These are phyloP conservation scores for Ariopsis seemanni DNA, from an alignment of 2,113 vertebrate species.

Conservation along the genomic window DNA sequence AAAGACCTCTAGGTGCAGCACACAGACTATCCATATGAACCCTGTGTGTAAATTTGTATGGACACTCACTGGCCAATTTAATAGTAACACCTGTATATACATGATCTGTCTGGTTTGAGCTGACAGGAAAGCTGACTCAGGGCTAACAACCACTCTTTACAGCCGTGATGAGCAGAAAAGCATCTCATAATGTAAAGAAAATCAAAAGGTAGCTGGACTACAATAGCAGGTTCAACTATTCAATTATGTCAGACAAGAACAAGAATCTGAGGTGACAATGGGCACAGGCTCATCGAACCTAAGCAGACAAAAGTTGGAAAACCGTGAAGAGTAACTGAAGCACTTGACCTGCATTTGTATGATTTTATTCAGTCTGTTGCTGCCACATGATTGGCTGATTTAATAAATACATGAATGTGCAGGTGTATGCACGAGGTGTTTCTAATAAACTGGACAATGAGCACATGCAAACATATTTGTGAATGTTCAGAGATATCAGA, in stretches of 20 bases:
- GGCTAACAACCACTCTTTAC: not conserved
- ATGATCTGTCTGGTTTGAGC: not conserved
- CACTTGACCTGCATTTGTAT: not conserved
- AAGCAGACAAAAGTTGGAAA: not conserved
- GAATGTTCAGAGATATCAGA: not conserved
- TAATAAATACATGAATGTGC: not conserved
- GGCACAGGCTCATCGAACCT: not conserved
- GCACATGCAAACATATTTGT: not conserved
- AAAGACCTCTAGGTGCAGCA: not conserved
- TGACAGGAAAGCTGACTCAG: not conserved
- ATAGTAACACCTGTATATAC: not conserved
- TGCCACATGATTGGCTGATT: not conserved
- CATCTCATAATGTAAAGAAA: not conserved
- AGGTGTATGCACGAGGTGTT: not conserved
- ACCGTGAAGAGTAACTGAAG: not conserved
- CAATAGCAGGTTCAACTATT: not conserved
- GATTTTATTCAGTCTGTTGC: not conserved
- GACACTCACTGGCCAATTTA: not conserved
- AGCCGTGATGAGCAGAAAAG: not conserved
- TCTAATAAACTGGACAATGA: not conserved
- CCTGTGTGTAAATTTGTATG: not conserved
- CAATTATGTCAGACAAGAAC: not conserved
- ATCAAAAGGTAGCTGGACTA: not conserved
- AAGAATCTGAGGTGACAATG: not conserved
- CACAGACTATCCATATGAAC: not conserved